Evolutionary conservation across 2,888 invertebrate genomes (phyloP).

Genomic region (Drosophila tripunctata): DNA sequence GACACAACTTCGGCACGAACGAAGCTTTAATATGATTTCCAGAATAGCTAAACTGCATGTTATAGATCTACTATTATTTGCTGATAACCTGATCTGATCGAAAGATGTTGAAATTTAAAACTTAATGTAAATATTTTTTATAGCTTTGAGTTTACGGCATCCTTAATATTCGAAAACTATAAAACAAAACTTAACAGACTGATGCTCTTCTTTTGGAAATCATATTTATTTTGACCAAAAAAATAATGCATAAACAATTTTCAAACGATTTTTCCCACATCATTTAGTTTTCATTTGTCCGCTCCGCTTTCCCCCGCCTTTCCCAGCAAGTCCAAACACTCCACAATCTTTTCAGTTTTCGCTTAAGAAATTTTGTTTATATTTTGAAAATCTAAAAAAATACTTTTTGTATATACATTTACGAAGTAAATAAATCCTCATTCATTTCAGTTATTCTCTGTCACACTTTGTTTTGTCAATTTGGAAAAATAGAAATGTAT

Average conservation of each 20-base stretch:
- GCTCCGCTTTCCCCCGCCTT: conserved; percentile 41
- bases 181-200: neutral
- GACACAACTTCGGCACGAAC: conserved; percentile 44
- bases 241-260: conserved; percentile 30
- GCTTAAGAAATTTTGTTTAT: conserved; percentile 26
- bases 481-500: conserved; percentile 46
- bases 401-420: conserved; percentile 65
- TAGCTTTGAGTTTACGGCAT: conserved; percentile 11
- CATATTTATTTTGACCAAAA: conserved; percentile 38
- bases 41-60: conserved; percentile 48
- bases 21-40: conserved; percentile 57
- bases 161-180: conserved; percentile 7
- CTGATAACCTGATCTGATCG: conserved; percentile 16
- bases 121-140: conserved; percentile 24
- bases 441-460: conserved; percentile 64
- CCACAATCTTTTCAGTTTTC: conserved; percentile 33
- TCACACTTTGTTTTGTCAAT: conserved; percentile 66
- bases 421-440: conserved; percentile 51
- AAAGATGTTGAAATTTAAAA: neutral
- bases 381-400: conserved; percentile 36
- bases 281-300: conserved; percentile 57
- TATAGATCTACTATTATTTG: conserved; percentile 13
- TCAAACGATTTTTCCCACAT: conserved; percentile 27
- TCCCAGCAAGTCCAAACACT: conserved; percentile 34
- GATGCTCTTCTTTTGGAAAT: conserved; percentile 40